Evolutionary conservation across 2,888 invertebrate species (phyloP).

Genomic region (Byasa hedistus): DNA sequence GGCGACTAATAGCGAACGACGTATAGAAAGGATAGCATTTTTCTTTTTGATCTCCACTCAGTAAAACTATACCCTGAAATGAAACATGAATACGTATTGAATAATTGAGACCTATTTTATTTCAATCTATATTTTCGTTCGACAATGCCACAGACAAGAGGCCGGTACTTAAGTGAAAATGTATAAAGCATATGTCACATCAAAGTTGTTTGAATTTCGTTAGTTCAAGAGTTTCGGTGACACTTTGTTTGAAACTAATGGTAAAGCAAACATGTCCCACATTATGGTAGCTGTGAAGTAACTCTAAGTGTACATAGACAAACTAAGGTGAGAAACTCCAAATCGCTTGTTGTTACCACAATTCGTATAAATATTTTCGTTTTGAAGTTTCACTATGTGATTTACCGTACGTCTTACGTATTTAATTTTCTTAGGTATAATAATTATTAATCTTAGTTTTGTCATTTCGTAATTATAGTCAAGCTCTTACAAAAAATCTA

Average conservation of each 20-base stretch:
- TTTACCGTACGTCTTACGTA: too few species aligned
- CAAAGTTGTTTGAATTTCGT: conserved; percentile 20
- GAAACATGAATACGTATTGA: background rate
- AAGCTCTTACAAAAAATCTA: too few species aligned
- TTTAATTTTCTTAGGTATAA: too few species aligned
- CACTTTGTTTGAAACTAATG: conserved; percentile 22
- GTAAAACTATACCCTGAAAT: too few species aligned
- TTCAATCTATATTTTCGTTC: background rate
- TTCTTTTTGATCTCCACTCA: background rate
- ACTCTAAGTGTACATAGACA: background rate
- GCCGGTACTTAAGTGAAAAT: background rate
- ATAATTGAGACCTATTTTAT: background rate
- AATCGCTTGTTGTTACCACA: too few species aligned
- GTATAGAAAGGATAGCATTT: too few species aligned
- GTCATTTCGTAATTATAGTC: too few species aligned
- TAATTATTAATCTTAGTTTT: too few species aligned
- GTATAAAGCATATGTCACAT: conserved; percentile 8
- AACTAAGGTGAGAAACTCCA: background rate
- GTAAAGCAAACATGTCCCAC: conserved; percentile 10
- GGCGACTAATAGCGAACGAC: too few species aligned
- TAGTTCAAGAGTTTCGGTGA: conserved; percentile 16
- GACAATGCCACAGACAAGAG: background rate
- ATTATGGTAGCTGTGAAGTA: conserved; percentile 6
- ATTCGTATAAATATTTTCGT: too few species aligned
- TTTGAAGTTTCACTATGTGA: too few species aligned